Percentiles rank a stretch among this genome's conserved stretches.
phyloP scores from a whole-genome alignment of 2,113 vertebrate genomes.

The Psittacula cyanocephala region DNA sequence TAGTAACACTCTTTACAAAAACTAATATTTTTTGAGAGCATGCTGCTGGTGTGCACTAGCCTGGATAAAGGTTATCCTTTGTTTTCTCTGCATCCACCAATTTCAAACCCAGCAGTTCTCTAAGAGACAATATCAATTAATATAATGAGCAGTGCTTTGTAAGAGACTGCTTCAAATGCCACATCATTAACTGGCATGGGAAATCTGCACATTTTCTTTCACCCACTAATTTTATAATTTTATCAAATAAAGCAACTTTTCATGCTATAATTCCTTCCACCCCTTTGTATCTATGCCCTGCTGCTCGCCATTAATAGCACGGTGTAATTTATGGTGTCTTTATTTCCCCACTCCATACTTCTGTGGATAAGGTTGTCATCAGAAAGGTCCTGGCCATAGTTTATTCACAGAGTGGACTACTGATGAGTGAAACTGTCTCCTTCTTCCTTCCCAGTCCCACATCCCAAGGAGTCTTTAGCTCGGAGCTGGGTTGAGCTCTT shows the following conservation, averaged over 20 bases:
- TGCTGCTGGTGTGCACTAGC: neutral
- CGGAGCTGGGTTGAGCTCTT: neutral
- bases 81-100: neutral
- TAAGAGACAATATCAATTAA: conserved; percentile 24
- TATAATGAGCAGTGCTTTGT: neutral
- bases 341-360: neutral
- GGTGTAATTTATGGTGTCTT: neutral
- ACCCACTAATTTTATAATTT: conserved; percentile 22
- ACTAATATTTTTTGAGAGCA: neutral
- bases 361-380: neutral
- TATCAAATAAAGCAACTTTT: neutral
- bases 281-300: neutral
- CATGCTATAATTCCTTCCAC: neutral
- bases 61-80: conserved; percentile 17
- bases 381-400: neutral
- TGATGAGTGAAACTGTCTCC: neutral
- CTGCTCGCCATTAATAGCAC: neutral
- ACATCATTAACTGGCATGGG: conserved; percentile 22
- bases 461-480: neutral
- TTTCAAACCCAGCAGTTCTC: conserved; percentile 6
- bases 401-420: neutral
- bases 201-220: conserved; percentile 37
- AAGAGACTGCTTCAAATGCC: neutral
- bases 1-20: neutral
- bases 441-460: neutral